Percentiles rank a stretch among this genome's conserved stretches.
phyloP scores from a whole-genome alignment of 1,140 invertebrate species.

The Dendroctonus ponderosae region DNA sequence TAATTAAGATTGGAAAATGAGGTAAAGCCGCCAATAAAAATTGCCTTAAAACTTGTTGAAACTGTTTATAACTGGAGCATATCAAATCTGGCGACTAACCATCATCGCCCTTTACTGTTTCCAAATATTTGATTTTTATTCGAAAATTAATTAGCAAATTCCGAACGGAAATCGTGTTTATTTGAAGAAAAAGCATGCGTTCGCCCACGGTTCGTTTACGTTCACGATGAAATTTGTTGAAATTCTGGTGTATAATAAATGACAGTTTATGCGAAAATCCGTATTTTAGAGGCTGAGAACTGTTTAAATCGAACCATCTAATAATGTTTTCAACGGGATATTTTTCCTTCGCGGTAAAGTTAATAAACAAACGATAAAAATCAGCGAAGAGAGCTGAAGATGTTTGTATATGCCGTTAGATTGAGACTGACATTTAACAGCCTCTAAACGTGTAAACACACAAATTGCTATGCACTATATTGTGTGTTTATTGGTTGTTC shows the following conservation, averaged over 20 bases:
- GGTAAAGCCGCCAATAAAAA: too few relatives aligned
- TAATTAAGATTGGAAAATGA: too few relatives aligned
- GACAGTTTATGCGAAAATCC: constrained; percentile 19
- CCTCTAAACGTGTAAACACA: constrained; percentile 23
- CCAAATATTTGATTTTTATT: constrained; percentile 31
- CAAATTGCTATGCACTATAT: constrained; percentile 25
- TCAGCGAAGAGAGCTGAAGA: constrained; percentile 28
- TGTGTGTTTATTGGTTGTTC: constrained; percentile 24
- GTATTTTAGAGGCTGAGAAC: constrained; percentile 23
- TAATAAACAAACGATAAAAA: constrained; percentile 36
- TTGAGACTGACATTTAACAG: constrained; percentile 35
- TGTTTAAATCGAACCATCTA: constrained; percentile 31
- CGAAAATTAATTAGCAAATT: constrained; percentile 28
- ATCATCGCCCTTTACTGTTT: constrained; percentile 19
- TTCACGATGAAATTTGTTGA: constrained; percentile 22
- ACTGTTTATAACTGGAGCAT: constrained; percentile 8
- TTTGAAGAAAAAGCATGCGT: constrained; percentile 27
- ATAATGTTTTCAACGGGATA: constrained; percentile 35
- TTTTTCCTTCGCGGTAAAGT: constrained; percentile 26
- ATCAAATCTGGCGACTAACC: constrained; percentile 21
- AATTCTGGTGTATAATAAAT: constrained; percentile 25
- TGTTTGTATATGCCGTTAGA: constrained; percentile 34
- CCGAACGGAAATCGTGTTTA: constrained; percentile 25
- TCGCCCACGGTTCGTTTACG: constrained; percentile 21
- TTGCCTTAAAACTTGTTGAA: neutral